These are phyloP conservation scores for Phalacrocorax pelagicus DNA, from an alignment of 2,113 vertebrate species.

Conservation along the genomic window DNA sequence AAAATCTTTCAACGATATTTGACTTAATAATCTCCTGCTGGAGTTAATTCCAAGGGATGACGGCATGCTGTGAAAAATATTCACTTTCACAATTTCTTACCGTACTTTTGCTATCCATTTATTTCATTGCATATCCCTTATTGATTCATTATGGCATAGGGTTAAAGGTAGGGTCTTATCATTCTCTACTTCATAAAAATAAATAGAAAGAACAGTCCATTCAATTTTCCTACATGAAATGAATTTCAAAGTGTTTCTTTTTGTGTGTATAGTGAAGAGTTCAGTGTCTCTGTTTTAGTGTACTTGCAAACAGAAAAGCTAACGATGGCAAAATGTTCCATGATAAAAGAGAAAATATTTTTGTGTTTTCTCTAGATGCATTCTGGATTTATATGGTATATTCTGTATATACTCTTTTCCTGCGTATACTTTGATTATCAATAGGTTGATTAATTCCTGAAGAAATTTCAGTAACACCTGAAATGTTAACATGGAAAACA, in stretches of 20 bases:
- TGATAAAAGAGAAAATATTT: neutral
- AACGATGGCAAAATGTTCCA: neutral
- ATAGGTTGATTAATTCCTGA: neutral
- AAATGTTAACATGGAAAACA: neutral
- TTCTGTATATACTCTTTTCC: neutral
- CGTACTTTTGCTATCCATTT: neutral
- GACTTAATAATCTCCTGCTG: conserved; percentile 58
- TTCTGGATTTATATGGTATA: neutral
- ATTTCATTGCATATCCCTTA: neutral
- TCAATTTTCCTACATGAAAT: neutral
- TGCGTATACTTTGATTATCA: neutral
- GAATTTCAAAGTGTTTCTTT: neutral
- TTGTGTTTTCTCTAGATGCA: neutral
- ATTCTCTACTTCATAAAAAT: conserved; percentile 6
- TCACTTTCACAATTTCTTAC: conserved; percentile 27
- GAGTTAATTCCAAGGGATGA: conserved; percentile 43
- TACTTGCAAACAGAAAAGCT: neutral
- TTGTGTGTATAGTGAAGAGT: neutral
- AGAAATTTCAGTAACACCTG: neutral
- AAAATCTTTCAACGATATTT: conserved; percentile 47
- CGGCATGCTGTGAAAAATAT: conserved; percentile 23
- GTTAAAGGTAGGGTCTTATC: conserved; percentile 22
- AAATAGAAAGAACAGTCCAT: neutral
- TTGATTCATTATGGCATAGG: conserved; percentile 13
- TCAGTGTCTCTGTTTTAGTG: neutral